Conservation (phyloP, 2,113 vertebrate species). For the Scortum barcoo region DNA sequence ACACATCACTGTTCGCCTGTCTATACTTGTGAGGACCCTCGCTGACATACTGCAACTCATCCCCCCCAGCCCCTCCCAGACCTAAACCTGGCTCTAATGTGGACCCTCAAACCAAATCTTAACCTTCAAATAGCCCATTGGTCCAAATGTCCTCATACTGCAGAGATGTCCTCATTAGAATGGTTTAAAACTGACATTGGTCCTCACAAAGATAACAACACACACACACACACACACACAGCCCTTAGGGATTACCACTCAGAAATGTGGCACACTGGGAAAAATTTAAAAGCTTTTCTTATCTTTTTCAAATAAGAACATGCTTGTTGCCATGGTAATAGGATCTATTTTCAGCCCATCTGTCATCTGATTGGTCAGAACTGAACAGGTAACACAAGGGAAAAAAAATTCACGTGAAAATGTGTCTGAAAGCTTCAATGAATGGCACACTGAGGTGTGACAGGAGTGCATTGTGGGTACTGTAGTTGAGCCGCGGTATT, state of each 20-base stretch:
- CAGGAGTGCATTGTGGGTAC: constrained; percentile 15
- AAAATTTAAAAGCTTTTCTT: constrained; percentile 8
- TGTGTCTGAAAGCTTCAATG: no score
- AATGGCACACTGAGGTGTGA: no score
- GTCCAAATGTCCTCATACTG: no score
- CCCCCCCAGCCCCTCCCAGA: no score
- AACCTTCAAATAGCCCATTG: not conserved
- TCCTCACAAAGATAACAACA: constrained; percentile 6
- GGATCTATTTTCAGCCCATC: not conserved
- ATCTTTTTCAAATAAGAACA: not conserved
- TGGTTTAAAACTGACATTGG: not conserved
- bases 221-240: constrained; percentile 20
- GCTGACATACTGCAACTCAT: no score
- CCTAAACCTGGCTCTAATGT: not conserved
- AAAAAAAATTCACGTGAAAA: not conserved
- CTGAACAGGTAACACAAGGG: not conserved
- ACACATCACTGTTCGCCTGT: constrained; percentile 3
- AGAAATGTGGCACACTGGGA: not conserved
- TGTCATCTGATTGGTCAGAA: constrained; percentile 12
- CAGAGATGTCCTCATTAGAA: not conserved
- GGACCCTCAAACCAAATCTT: not conserved
- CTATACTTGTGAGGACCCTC: not conserved
- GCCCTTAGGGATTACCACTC: constrained; percentile 10
- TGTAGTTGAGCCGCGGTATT: constrained; percentile 27
- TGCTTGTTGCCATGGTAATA: constrained; percentile 17